Evolutionary conservation across 2,888 invertebrate genomes (phyloP).

Genomic region (Pantelozetes paolii): DNA sequence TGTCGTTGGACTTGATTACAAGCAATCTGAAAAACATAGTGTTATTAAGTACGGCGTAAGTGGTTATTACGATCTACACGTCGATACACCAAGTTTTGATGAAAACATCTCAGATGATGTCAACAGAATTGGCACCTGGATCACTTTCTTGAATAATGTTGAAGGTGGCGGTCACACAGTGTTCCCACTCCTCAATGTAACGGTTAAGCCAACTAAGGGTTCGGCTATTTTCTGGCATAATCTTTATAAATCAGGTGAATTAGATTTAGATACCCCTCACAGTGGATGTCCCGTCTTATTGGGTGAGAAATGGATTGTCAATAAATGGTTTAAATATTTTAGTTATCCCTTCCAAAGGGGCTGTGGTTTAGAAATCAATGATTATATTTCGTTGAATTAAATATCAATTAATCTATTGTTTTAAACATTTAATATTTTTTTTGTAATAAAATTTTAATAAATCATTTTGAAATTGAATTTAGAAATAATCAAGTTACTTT

Average conservation of each 20-base stretch:
- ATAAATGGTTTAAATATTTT: constrained; percentile 57
- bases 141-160: constrained; percentile 87
- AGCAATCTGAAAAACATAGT: constrained; percentile 53
- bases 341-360: no score
- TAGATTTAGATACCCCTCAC: constrained; percentile 83
- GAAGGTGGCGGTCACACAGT: constrained; percentile 96
- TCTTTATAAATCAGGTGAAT: constrained; percentile 82
- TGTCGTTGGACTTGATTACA: background rate
- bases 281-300: constrained; percentile 95
- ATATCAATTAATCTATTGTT: no score
- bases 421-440: no score
- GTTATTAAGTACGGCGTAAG: constrained; percentile 98
- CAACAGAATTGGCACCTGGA: constrained; percentile 92
- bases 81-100: constrained; percentile 61
- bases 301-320: constrained; percentile 84
- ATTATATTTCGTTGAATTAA: no score
- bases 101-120: constrained; percentile 60
- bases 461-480: no score
- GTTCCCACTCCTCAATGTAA: constrained; percentile 78
- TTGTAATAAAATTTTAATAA: no score
- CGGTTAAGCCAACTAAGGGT: constrained; percentile 82
- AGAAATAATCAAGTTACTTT: no score
- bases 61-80: constrained; percentile 97
- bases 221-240: constrained; percentile 94
- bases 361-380: no score